A percentile compares a stretch with the other conserved stretches of the same genome.
phyloP scores from a whole-genome alignment of 2,797 vertebrate genomes.

The Thunnus albacares region DNA sequence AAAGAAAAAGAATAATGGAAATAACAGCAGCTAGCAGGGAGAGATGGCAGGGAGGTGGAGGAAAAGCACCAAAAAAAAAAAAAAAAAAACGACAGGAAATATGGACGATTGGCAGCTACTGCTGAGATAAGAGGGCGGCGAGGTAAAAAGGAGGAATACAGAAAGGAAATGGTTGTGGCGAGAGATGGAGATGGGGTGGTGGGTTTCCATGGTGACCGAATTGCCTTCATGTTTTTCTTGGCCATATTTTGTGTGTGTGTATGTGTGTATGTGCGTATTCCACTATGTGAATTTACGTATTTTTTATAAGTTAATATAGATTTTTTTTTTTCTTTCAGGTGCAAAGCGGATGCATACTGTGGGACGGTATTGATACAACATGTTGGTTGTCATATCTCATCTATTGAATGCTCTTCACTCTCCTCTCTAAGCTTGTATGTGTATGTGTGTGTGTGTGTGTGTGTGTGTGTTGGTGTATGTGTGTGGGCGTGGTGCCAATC shows the following conservation, averaged over 20 bases:
- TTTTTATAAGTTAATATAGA: constrained; percentile 18
- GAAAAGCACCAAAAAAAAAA: not conserved
- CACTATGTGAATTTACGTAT: constrained; percentile 47
- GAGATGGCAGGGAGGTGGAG: constrained; percentile 1
- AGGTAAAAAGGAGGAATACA: constrained; percentile 42
- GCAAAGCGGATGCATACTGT: constrained; percentile 29
- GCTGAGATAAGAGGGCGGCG: constrained; percentile 61
- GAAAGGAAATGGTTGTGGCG: constrained; percentile 56
- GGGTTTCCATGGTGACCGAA: constrained; percentile 79
- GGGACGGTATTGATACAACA: constrained; percentile 3
- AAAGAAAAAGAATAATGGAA: constrained; percentile 9
- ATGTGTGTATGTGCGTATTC: constrained; percentile 9
- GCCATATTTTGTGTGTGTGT: constrained; percentile 27
- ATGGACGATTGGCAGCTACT: constrained; percentile 54
- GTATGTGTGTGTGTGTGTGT: constrained; percentile 25
- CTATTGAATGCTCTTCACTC: constrained; percentile 15
- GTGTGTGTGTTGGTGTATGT: constrained; percentile 29
- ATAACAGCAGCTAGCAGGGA: constrained; percentile 10
- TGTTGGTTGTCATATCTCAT: constrained; percentile 38
- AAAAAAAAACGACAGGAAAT: constrained; percentile 40
- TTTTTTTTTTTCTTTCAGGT: constrained; percentile 31
- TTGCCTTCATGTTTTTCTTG: constrained; percentile 62
- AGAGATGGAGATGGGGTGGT: constrained; percentile 61
- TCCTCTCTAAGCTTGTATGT: constrained; percentile 9
- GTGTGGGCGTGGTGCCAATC: constrained; percentile 70